Percentiles rank a stretch among this genome's conserved stretches.
Evolutionary conservation across 1,140 invertebrate genomes (phyloP).

Genomic region (Drosophila sulfurigaster): DNA sequence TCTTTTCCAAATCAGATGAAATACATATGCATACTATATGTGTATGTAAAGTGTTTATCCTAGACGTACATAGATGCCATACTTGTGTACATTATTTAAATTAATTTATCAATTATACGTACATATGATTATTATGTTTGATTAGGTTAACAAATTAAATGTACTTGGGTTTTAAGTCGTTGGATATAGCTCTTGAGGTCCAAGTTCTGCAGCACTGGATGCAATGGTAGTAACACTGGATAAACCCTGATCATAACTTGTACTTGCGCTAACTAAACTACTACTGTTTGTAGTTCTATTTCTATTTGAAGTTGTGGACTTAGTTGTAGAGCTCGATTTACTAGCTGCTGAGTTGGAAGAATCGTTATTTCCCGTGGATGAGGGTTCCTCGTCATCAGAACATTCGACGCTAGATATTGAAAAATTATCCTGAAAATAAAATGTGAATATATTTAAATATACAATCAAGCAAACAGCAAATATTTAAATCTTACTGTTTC

Average conservation of each 20-base stretch:
- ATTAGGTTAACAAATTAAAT: constrained; percentile 38
- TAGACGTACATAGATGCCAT: too few relatives aligned
- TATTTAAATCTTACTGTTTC: constrained; percentile 34
- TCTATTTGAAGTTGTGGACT: constrained; percentile 18
- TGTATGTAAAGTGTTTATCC: too few relatives aligned
- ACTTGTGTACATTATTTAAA: too few relatives aligned
- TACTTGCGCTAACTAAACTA: constrained; percentile 32
- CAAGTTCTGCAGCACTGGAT: constrained; percentile 16
- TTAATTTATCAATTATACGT: not conserved
- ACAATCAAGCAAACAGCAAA: not conserved
- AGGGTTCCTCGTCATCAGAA: constrained; percentile 64
- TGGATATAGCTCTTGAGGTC: constrained; percentile 18
- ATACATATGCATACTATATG: too few relatives aligned
- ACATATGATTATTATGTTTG: constrained; percentile 32
- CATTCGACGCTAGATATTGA: constrained; percentile 62
- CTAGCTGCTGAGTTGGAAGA: not conserved
- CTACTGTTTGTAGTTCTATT: constrained; percentile 18
- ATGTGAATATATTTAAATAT: not conserved
- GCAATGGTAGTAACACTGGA: constrained; percentile 1
- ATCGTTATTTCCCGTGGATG: constrained; percentile 21
- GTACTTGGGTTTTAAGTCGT: constrained; percentile 23
- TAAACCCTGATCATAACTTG: constrained; percentile 19
- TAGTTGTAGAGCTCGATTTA: constrained; percentile 17
- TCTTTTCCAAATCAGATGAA: too few relatives aligned
- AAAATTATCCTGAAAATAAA: constrained; percentile 42